Percentiles rank a stretch among this genome's conserved stretches.
Conservation (phyloP, 2,888 invertebrate genomes). For the Ophion costatus region DNA sequence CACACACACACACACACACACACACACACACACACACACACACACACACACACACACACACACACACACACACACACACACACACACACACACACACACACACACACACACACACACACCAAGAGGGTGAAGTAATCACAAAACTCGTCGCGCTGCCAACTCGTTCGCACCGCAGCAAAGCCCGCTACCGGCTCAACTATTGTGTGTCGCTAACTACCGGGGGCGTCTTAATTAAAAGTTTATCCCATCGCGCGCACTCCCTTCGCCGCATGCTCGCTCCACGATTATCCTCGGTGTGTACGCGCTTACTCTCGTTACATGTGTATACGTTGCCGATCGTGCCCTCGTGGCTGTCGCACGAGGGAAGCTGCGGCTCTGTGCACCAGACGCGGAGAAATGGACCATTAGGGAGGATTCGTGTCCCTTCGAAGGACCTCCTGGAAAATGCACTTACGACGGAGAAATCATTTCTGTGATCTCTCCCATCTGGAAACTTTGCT, state of each 20-base stretch:
- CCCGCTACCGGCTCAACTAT: conserved; percentile 44
- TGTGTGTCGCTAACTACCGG: conserved; percentile 62
- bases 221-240: conserved; percentile 64
- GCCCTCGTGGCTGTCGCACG: not conserved
- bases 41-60: not conserved
- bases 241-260: conserved; percentile 34
- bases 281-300: conserved; percentile 24
- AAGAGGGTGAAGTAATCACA: conserved; percentile 59
- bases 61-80: too few relatives aligned
- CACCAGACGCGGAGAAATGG: not conserved
- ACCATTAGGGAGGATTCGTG: not conserved
- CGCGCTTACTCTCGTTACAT: conserved; percentile 13
- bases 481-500: too few relatives aligned
- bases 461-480: too few relatives aligned
- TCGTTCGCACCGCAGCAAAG: conserved; percentile 41
- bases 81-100: conserved; percentile 10
- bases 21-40: conserved; percentile 23
- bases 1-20: too few relatives aligned
- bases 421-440: not conserved
- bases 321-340: not conserved
- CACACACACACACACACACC: conserved; percentile 13
- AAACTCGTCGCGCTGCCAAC: conserved; percentile 63
- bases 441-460: too few relatives aligned
- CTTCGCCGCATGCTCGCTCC: not conserved
- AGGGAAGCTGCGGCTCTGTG: not conserved